Percentiles rank a stretch among this genome's conserved stretches.
phyloP scores from a whole-genome alignment of 2,113 vertebrate genomes.

The Limanda limanda region DNA sequence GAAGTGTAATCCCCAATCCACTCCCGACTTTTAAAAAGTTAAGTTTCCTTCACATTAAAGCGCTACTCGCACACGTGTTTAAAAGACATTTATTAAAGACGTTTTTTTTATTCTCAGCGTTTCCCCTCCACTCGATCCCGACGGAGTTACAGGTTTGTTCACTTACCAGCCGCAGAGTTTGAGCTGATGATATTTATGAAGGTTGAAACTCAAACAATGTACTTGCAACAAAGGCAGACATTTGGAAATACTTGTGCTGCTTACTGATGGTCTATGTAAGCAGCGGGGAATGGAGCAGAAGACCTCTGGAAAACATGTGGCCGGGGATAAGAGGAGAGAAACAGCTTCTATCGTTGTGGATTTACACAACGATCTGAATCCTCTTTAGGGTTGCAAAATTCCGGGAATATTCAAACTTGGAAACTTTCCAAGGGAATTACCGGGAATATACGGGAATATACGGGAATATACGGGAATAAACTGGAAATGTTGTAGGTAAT shows the following conservation, averaged over 20 bases:
- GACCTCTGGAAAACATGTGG: conserved; percentile 1
- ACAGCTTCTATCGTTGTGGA: conserved; percentile 18
- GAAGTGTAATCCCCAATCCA: conserved; percentile 47
- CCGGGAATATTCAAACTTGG: too few relatives aligned
- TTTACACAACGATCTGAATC: too few relatives aligned
- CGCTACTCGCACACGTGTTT: conserved; percentile 24
- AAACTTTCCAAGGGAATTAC: too few relatives aligned
- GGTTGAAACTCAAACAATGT: conserved; percentile 42
- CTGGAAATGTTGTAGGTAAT: too few relatives aligned
- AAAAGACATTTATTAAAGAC: conserved; percentile 23
- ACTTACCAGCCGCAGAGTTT: conserved; percentile 37
- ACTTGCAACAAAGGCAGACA: conserved; percentile 22
- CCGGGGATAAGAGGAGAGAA: conserved; percentile 19
- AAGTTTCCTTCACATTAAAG: conserved; percentile 49
- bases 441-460: too few relatives aligned
- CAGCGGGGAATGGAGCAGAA: conserved; percentile 5
- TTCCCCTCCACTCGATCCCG: conserved; percentile 45
- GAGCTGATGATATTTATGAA: conserved; percentile 39
- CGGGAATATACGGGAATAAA: too few relatives aligned
- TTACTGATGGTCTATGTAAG: conserved; percentile 18
- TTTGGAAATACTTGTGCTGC: conserved; percentile 26
- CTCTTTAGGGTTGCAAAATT: too few relatives aligned
- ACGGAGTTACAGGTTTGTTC: conserved; percentile 51
- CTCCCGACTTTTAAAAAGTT: conserved; percentile 33
- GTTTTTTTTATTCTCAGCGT: conserved; percentile 41